These are phyloP conservation scores for Pelodiscus sinensis DNA, from an alignment of 2,113 vertebrate species.

Conservation along the genomic window DNA sequence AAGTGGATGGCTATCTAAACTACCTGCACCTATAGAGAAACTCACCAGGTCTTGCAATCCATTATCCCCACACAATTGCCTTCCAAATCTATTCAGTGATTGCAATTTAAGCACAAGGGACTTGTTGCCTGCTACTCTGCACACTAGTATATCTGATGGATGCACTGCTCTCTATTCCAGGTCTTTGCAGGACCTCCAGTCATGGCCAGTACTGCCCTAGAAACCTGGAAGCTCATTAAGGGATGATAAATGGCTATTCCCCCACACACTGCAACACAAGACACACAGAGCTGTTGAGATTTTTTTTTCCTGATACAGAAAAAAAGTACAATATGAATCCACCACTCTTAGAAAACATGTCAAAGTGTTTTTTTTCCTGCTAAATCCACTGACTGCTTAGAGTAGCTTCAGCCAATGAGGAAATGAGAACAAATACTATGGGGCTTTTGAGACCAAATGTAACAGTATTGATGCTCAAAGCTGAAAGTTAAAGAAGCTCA, in stretches of 20 bases:
- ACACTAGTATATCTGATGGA: neutral
- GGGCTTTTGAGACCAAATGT: slow-evolving; percentile 32
- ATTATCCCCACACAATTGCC: neutral
- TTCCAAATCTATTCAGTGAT: neutral
- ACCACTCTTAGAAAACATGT: slow-evolving; percentile 5
- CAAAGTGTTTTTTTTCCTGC: slow-evolving; percentile 1
- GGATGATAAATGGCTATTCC: neutral
- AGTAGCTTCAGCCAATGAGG: neutral
- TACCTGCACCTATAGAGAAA: neutral
- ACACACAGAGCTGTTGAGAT: neutral
- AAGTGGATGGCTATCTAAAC: neutral
- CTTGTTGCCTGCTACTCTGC: neutral
- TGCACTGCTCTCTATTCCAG: neutral
- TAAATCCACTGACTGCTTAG: neutral
- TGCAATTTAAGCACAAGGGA: neutral
- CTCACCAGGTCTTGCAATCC: neutral
- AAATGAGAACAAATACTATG: slow-evolving; percentile 34
- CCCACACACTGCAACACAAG: neutral
- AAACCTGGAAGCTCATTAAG: neutral
- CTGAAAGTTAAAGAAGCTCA: neutral
- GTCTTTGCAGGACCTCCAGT: neutral
- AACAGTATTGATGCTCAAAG: neutral
- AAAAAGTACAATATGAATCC: neutral
- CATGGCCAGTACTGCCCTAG: neutral
- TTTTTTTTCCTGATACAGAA: slow-evolving; percentile 11